Evolutionary conservation across 2,797 vertebrate species (phyloP).

Genomic region (Myotis daubentonii): DNA sequence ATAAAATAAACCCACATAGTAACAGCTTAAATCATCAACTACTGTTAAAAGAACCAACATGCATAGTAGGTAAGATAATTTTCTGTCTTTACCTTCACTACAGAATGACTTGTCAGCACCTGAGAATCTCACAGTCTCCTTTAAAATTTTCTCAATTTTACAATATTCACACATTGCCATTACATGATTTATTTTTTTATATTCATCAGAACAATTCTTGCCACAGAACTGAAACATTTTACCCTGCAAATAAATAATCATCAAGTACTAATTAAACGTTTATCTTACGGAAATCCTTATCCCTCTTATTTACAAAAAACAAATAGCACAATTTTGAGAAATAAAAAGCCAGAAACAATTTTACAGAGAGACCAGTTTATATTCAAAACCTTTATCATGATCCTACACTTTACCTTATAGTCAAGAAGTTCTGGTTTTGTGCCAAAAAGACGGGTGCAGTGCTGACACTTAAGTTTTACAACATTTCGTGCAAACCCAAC

Average conservation of each 20-base stretch:
- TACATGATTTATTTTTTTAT: conserved; percentile 91
- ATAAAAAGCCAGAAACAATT: conserved; percentile 38
- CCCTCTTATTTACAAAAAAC: conserved; percentile 64
- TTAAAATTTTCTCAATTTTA: conserved; percentile 93
- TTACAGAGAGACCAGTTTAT: conserved; percentile 20
- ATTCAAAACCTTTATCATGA: conserved; percentile 46
- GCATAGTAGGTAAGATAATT: conserved; percentile 16
- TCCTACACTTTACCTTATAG: conserved; percentile 89
- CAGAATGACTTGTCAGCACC: conserved; percentile 94
- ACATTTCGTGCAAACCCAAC: conserved; percentile 82
- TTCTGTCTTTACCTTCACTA: conserved; percentile 91
- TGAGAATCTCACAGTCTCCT: conserved; percentile 92
- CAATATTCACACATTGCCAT: conserved; percentile 95
- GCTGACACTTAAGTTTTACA: conserved; percentile 90
- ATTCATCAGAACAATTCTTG: conserved; percentile 91
- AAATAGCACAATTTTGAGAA: conserved; percentile 4
- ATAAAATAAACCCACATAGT: background rate
- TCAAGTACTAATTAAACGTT: conserved; percentile 64
- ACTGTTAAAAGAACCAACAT: conserved; percentile 49
- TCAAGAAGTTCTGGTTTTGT: conserved; percentile 94
- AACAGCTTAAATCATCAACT: conserved; percentile 44
- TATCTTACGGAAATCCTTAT: conserved; percentile 18
- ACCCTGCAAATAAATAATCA: conserved; percentile 87
- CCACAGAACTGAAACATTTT: conserved; percentile 94
- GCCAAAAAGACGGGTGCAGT: conserved; percentile 89